Base-by-base conservation (phyloP, 2,888 invertebrate genomes). In the Augiades crinisus region DNA sequence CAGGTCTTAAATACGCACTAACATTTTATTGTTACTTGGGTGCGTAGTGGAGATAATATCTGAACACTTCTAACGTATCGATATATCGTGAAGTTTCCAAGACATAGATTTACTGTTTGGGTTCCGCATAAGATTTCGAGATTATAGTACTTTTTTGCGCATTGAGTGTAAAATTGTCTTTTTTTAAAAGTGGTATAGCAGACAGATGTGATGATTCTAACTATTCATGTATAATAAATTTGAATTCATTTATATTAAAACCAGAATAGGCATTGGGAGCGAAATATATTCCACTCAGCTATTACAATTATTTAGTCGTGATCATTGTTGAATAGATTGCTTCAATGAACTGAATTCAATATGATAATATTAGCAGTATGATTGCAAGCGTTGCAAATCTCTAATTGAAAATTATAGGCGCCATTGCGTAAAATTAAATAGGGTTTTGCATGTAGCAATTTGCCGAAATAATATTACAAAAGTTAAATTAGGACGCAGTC, bases 1-100 rank as follows among this genome's bases (percentile, higher is more conserved):
- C 14, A 16, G n/a, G 16, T 34, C 45, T 30, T n/a, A 45, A 45
- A 24, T 45, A 45, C 22, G 44, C 44, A 45, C 46, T 46, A 46
- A 46, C 46, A 8, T 46, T 46, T 46, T 46, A 46, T 46, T 46
- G 36, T 46, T 46, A 16, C 30, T 21, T 8, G 33, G 34, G 22
- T 34, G 16, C 33, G 22, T 6, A 22, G 17, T 33, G 33, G 6
- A 24, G 34, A 22, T 36, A 27, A 46, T 36, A 34, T 36, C 12
- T 24, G 31, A 38, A 31, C 30, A 47, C 47, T 47, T 47, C 33
- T 4, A 12, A 10, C 22, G 40, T 34, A 45, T 45, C 37, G 33
- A 53, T 56, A 49, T 22, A n/a, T n/a, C n/a, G n/a, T n/a, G n/a
- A n/a, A n/a, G n/a, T n/a, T n/a, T n/a, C n/a, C n/a, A n/a, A n/a